Percentiles rank a stretch among this genome's conserved stretches.
Evolutionary conservation across 2,113 vertebrate species (phyloP).

Genomic region (Daboia siamensis): DNA sequence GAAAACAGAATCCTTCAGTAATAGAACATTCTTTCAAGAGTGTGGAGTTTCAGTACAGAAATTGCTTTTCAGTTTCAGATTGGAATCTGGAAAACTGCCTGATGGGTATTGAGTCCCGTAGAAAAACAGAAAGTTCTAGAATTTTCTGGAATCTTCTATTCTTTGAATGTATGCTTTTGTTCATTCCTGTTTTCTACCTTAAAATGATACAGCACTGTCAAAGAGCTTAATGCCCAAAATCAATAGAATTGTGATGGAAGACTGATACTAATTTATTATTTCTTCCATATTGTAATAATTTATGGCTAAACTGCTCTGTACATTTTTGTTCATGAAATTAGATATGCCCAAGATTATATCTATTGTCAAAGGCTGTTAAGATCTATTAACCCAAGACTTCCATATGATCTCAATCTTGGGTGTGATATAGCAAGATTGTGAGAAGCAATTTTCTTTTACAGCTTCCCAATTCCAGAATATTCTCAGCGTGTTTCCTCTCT

Average conservation of each 20-base stretch:
- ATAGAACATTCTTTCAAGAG: not conserved
- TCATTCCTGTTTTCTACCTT: not conserved
- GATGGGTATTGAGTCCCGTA: not conserved
- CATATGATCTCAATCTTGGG: not conserved
- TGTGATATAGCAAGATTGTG: not conserved
- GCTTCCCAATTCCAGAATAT: not conserved
- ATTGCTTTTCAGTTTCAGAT: not conserved
- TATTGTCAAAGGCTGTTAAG: not conserved
- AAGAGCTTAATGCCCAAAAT: not conserved
- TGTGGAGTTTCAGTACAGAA: not conserved
- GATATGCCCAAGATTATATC: not conserved
- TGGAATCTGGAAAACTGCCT: not conserved
- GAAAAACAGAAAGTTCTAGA: not conserved
- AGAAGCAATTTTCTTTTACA: not conserved
- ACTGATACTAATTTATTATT: not conserved
- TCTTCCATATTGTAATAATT: not conserved
- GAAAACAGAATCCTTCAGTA: not conserved
- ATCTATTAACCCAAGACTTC: not conserved
- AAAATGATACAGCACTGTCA: not conserved
- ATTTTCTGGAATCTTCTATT: not conserved
- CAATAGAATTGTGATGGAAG: not conserved
- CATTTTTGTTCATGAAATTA: not conserved
- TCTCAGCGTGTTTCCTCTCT: not conserved
- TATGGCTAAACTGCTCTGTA: not conserved
- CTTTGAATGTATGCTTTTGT: not conserved